Evolutionary conservation across 2,888 invertebrate genomes (phyloP).

Genomic region (Amblyjoppa fuscipennis): DNA sequence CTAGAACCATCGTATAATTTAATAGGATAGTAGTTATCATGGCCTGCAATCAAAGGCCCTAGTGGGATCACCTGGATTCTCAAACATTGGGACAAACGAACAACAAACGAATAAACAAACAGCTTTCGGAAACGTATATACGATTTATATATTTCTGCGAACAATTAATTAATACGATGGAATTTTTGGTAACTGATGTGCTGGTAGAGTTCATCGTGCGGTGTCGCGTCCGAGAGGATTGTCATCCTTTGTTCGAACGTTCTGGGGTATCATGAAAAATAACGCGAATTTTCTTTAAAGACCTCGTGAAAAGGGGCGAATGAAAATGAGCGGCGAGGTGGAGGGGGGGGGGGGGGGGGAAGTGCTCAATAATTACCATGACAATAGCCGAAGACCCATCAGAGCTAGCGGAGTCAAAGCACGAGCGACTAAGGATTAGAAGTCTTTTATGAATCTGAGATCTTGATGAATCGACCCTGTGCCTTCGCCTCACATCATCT

Average conservation of each 20-base stretch:
- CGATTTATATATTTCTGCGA: neutral
- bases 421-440: conserved; percentile 78
- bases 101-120: no score
- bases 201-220: neutral
- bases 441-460: conserved; percentile 80
- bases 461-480: conserved; percentile 79
- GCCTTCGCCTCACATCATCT: conserved; percentile 43
- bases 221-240: neutral
- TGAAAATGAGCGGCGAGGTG: conserved; percentile 26
- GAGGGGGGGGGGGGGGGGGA: conserved; percentile 29
- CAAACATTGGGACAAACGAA: no score
- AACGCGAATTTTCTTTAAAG: conserved; percentile 67
- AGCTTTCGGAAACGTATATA: neutral
- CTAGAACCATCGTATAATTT: no score
- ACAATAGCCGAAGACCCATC: conserved; percentile 77
- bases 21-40: no score
- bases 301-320: conserved; percentile 54
- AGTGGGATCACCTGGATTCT: no score
- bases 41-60: no score
- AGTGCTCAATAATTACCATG: conserved; percentile 76
- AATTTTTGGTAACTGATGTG: conserved; percentile 14
- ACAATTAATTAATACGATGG: neutral
- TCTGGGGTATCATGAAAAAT: conserved; percentile 62
- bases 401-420: conserved; percentile 71
- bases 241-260: conserved; percentile 33